Conservation (phyloP, 2,888 invertebrate species). For the Sphecodes monilicornis region DNA sequence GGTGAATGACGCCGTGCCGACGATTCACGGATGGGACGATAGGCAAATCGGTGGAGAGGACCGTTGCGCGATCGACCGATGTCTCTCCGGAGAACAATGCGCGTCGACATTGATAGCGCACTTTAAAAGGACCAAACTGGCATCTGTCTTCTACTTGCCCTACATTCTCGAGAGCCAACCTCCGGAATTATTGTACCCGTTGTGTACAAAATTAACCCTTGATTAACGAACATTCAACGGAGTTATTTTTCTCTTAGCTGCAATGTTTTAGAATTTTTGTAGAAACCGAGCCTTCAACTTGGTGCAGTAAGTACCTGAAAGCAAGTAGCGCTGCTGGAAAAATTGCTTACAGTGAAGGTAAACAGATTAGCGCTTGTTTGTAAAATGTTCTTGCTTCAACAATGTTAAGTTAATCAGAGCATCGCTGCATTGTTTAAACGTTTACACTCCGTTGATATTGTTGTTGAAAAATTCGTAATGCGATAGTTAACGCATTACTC, state of each 20-base stretch:
- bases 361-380: neutral
- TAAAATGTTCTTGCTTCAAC: neutral
- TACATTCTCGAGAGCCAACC: slow-evolving; percentile 2
- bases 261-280: neutral
- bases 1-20: slow-evolving; percentile 51
- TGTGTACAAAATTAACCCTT: neutral
- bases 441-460: neutral
- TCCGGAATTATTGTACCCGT: neutral
- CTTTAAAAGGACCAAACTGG: slow-evolving; percentile 35
- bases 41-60: slow-evolving; percentile 49
- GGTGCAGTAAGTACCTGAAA: neutral
- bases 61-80: slow-evolving; percentile 48
- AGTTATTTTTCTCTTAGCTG: too few relatives aligned
- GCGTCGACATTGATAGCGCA: slow-evolving; percentile 49
- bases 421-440: neutral
- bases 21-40: slow-evolving; percentile 48
- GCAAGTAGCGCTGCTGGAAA: neutral
- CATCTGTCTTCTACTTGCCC: slow-evolving; percentile 15
- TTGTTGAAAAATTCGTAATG: neutral
- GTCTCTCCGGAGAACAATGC: slow-evolving; percentile 37
- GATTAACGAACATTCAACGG: neutral
- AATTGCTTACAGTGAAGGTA: neutral
- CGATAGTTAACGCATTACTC: too few relatives aligned
- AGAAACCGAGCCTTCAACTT: too few relatives aligned
- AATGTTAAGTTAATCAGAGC: neutral